Evolutionary conservation across 2,113 vertebrate genomes (phyloP).

Genomic region (Heterotilapia buettikoferi): DNA sequence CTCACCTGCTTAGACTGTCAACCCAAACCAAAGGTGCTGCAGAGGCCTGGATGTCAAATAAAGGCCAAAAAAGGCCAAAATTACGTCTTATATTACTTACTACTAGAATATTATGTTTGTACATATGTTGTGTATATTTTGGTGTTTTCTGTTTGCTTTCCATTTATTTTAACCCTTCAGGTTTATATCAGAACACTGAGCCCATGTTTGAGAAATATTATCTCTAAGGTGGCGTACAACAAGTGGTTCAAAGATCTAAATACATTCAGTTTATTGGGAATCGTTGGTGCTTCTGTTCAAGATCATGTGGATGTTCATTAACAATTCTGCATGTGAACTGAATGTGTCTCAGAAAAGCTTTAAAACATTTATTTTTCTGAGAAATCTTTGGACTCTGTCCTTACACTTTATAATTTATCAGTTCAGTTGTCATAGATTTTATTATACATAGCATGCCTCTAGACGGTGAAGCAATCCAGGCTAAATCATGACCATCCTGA

Average conservation of each 20-base stretch:
- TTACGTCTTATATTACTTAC: not conserved
- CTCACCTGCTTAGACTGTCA: not conserved
- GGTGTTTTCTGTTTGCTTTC: not conserved
- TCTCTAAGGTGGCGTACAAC: not conserved
- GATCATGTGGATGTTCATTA: not conserved
- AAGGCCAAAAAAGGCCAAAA: not conserved
- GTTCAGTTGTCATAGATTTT: not conserved
- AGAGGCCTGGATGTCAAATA: not conserved
- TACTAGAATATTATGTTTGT: not conserved
- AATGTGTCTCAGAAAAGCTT: not conserved
- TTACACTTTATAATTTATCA: not conserved
- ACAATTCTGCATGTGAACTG: not conserved
- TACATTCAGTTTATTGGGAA: not conserved
- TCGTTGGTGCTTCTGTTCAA: not conserved
- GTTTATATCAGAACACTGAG: not conserved
- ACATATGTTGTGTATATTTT: not conserved
- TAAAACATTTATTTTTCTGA: not conserved
- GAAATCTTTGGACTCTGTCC: not conserved
- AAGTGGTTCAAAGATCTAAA: not conserved
- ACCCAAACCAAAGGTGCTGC: not conserved
- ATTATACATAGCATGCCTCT: not conserved
- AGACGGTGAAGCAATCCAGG: not conserved
- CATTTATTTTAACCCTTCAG: not conserved
- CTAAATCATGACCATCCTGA: not conserved
- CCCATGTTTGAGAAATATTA: not conserved